A percentile compares a stretch with the other conserved stretches of the same genome.
Conservation (phyloP, 2,113 vertebrate genomes). For the Notechis scutatus region DNA sequence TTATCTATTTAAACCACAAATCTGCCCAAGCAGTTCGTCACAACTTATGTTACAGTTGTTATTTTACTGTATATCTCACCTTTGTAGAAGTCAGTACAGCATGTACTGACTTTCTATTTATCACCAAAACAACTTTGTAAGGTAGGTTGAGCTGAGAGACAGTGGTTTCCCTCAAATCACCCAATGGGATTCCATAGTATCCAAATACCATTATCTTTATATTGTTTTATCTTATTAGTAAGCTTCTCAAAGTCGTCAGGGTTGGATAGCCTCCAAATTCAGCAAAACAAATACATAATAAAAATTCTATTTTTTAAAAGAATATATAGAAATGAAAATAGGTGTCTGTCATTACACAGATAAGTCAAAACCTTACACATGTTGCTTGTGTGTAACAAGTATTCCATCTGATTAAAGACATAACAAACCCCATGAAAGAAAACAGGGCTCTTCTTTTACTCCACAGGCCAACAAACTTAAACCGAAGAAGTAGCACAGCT, state of each 20-base stretch:
- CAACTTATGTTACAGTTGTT: not conserved
- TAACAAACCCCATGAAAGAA: not conserved
- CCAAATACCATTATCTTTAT: not conserved
- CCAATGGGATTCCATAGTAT: not conserved
- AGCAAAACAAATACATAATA: not conserved
- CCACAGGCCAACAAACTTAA: not conserved
- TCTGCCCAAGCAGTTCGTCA: not conserved
- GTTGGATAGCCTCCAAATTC: not conserved
- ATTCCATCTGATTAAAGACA: not conserved
- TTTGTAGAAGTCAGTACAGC: not conserved
- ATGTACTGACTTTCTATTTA: not conserved
- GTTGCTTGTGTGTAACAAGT: not conserved
- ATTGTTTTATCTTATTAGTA: not conserved
- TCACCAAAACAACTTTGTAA: not conserved
- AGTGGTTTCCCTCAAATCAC: not conserved
- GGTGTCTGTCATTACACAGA: not conserved
- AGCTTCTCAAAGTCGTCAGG: not conserved
- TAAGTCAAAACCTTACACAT: not conserved
- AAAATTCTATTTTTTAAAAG: not conserved
- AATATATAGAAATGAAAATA: not conserved
- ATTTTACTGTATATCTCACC: not conserved
- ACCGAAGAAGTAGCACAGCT: slow-evolving; percentile 12
- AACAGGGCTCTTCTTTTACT: not conserved
- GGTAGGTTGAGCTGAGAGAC: not conserved
- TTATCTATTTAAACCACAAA: not conserved